Evolutionary conservation across 2,113 vertebrate species (phyloP).

Genomic region (Spilogale gracilis): DNA sequence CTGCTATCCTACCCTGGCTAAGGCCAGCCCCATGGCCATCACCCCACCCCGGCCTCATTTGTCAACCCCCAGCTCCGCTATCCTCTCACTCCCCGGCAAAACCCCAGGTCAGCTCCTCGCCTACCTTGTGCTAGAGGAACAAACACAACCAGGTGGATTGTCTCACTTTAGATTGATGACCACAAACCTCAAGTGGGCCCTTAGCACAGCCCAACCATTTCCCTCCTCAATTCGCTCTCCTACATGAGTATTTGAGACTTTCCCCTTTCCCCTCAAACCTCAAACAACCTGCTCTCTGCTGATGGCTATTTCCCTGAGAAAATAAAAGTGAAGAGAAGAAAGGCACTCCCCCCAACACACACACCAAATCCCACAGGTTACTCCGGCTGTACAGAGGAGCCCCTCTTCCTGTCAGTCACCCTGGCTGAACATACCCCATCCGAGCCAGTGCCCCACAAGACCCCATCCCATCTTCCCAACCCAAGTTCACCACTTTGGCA

Average conservation of each 20-base stretch:
- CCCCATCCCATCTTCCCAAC: not conserved
- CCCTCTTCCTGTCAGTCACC: not conserved
- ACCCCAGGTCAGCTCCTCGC: not conserved
- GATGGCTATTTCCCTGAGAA: not conserved
- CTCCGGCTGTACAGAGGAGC: fast-evolving
- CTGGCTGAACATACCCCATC: fast-evolving
- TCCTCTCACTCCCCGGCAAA: not conserved
- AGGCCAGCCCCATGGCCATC: not conserved
- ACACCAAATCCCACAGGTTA: not conserved
- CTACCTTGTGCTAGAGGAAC: not conserved
- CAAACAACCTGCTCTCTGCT: not conserved
- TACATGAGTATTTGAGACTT: not conserved
- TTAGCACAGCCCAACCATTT: not conserved
- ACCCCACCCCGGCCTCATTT: fast-evolving
- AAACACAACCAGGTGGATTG: fast-evolving
- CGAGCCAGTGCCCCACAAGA: not conserved
- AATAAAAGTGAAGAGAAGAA: not conserved
- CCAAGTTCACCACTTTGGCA: fast-evolving
- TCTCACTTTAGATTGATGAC: not conserved
- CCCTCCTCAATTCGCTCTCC: not conserved
- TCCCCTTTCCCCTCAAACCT: not conserved
- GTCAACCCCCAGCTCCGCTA: not conserved
- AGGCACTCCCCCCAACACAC: not conserved
- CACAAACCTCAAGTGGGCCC: constrained; percentile 40
- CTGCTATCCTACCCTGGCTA: not conserved